Evolutionary conservation across 2,113 vertebrate species (phyloP).

Genomic region (Dryoscopus gambensis): DNA sequence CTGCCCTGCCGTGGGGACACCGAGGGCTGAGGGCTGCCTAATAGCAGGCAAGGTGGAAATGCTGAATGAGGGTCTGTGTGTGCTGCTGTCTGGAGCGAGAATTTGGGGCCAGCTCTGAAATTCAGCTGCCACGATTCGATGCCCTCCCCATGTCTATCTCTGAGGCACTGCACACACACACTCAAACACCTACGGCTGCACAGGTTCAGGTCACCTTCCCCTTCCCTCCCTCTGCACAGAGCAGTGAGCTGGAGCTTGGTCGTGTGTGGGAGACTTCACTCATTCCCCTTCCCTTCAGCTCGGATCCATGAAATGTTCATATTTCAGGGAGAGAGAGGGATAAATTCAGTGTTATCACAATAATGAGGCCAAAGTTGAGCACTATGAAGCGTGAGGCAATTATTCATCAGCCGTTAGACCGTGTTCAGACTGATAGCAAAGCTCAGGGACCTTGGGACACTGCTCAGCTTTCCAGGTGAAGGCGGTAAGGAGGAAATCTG

Average conservation of each 20-base stretch:
- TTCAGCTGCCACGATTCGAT: background rate
- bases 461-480: background rate
- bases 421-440: background rate
- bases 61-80: background rate
- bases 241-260: background rate
- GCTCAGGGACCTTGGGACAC: background rate
- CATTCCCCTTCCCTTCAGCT: background rate
- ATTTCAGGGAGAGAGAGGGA: background rate
- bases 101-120: background rate
- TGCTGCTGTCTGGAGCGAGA: background rate
- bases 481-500: background rate
- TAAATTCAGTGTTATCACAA: background rate
- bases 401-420: background rate
- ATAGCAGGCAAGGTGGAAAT: background rate
- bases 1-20: background rate
- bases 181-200: background rate
- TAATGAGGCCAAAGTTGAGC: background rate
- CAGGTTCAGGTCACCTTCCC: background rate
- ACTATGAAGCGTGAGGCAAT: background rate
- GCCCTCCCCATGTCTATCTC: background rate
- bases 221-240: background rate
- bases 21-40: background rate
- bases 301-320: background rate
- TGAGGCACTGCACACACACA: background rate
- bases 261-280: fast-evolving